A percentile compares a stretch with the other conserved stretches of the same genome.
Evolutionary conservation across 2,888 invertebrate genomes (phyloP).

Genomic region (Onthophagus sagittarius): DNA sequence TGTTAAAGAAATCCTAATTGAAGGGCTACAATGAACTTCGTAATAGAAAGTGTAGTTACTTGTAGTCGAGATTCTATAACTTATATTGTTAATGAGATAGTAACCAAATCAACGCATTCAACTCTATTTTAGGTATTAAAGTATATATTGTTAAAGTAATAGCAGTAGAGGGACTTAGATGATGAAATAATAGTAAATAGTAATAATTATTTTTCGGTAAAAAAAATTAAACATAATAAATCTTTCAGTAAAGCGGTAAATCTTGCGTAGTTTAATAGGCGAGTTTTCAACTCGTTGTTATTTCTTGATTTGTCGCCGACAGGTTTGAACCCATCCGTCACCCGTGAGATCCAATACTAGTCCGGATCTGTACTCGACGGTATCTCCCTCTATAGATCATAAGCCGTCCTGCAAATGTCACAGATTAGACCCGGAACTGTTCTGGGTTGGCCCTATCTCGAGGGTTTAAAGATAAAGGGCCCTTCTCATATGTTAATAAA

Average conservation of each 20-base stretch:
- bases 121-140: no score
- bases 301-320: neutral
- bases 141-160: no score
- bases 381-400: slow-evolving; percentile 5
- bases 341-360: neutral
- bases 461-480: neutral
- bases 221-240: neutral
- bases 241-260: neutral
- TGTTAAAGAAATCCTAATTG: no score
- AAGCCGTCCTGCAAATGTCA: slow-evolving; percentile 8
- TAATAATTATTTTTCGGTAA: no score
- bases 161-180: no score
- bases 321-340: slow-evolving; percentile 5
- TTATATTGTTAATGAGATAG: no score
- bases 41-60: no score
- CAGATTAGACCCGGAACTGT: slow-evolving; percentile 8
- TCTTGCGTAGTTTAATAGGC: neutral
- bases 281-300: neutral
- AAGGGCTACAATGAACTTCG: no score
- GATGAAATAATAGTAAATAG: no score
- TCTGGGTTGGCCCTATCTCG: neutral
- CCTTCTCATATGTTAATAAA: neutral
- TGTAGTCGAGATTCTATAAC: no score
- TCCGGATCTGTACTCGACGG: neutral
- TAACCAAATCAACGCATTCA: no score